phyloP scores from a whole-genome alignment of 2,113 vertebrate genomes.

The Mastomys coucha region DNA sequence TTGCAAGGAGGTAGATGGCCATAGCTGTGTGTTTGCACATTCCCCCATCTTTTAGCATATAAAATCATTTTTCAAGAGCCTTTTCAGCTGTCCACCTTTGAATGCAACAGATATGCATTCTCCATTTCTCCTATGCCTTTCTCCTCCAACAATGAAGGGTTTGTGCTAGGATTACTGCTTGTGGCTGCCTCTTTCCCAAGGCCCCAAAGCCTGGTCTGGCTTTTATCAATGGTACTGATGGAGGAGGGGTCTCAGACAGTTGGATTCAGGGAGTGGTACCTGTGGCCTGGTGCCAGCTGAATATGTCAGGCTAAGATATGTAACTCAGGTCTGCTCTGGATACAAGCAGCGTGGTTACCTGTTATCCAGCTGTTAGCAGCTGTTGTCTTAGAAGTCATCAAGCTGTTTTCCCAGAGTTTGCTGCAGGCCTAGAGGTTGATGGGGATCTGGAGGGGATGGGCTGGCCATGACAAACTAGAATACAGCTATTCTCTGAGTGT shows the following conservation, averaged over 20 bases:
- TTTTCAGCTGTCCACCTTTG: constrained; percentile 91
- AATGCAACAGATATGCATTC: constrained; percentile 91
- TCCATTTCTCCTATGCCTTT: constrained; percentile 81
- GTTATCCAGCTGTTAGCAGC: constrained; percentile 48
- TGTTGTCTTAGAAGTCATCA: neutral
- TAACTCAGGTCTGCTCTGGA: constrained; percentile 56
- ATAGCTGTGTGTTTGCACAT: constrained; percentile 68
- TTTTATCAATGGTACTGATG: constrained; percentile 64
- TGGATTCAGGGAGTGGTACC: constrained; percentile 58
- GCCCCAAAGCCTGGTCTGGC: constrained; percentile 64
- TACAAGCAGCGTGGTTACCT: constrained; percentile 42
- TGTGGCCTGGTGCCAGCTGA: constrained; percentile 58
- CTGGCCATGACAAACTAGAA: neutral
- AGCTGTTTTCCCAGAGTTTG: constrained; percentile 12
- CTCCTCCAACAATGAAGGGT: constrained; percentile 87
- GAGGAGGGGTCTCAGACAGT: constrained; percentile 41
- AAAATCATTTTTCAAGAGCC: constrained; percentile 93
- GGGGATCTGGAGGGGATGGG: neutral
- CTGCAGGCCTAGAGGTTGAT: neutral
- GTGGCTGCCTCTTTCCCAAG: constrained; percentile 76
- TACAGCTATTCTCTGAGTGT: neutral
- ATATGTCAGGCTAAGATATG: constrained; percentile 57
- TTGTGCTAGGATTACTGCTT: constrained; percentile 81
- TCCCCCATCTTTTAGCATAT: constrained; percentile 87
- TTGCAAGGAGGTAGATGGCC: constrained; percentile 28